Conservation (phyloP, 2,797 vertebrate species). For the Echeneis naucrates region DNA sequence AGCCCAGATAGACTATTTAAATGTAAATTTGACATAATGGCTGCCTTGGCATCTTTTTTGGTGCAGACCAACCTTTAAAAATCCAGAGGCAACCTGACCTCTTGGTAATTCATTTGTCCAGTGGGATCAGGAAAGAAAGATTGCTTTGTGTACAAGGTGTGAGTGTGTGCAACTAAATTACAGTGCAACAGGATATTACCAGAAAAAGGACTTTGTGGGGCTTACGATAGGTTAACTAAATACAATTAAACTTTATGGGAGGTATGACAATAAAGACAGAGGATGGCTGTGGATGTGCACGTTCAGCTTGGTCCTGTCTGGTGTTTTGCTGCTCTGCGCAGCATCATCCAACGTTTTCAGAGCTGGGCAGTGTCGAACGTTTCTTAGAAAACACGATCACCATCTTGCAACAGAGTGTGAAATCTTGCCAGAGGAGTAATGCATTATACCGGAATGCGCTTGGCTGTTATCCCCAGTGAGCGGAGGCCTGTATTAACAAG, state of each 20-base stretch:
- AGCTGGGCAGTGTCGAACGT: slow-evolving; percentile 14
- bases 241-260: slow-evolving; percentile 30
- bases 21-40: not conserved
- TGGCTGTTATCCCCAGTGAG: slow-evolving; percentile 55
- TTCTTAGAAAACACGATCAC: slow-evolving; percentile 24
- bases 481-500: slow-evolving; percentile 72
- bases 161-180: slow-evolving; percentile 20
- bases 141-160: not conserved
- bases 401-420: slow-evolving; percentile 37
- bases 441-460: slow-evolving; percentile 55
- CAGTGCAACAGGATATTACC: slow-evolving; percentile 22
- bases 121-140: not conserved
- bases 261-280: not conserved
- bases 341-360: not conserved
- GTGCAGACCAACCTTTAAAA: not conserved
- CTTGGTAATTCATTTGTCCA: not conserved
- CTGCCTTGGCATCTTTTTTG: not conserved
- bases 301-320: not conserved
- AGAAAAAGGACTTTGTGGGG: slow-evolving; percentile 11
- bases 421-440: slow-evolving; percentile 52
- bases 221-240: slow-evolving; percentile 40
- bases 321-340: slow-evolving; percentile 13
- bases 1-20: not conserved
- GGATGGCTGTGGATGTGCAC: not conserved
- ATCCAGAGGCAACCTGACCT: not conserved